These are phyloP conservation scores for Phaenicophaeus curvirostris DNA, from an alignment of 2,797 vertebrate genomes.

Conservation along the genomic window DNA sequence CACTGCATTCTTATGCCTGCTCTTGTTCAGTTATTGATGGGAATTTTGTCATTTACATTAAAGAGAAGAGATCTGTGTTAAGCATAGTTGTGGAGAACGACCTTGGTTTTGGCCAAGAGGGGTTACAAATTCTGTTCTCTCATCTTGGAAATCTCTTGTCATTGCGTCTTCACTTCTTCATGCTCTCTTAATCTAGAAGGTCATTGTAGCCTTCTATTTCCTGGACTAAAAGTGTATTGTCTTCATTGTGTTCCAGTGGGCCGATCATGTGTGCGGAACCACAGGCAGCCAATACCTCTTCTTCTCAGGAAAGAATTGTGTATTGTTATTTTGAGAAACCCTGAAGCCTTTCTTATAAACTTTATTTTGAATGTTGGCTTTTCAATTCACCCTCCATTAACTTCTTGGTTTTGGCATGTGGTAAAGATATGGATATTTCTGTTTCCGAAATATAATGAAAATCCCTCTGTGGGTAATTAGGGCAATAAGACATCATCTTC, in stretches of 20 bases:
- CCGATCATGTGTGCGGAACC: background rate
- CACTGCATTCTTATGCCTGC: background rate
- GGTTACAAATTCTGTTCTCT: background rate
- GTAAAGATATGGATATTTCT: background rate
- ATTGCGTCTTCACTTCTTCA: background rate
- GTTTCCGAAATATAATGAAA: background rate
- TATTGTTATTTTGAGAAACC: background rate
- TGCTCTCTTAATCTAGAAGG: background rate
- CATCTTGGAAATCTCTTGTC: background rate
- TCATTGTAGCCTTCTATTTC: background rate
- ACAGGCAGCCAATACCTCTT: background rate
- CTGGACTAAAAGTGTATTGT: background rate
- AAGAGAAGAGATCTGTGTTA: background rate
- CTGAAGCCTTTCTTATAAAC: background rate
- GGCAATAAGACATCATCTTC: background rate
- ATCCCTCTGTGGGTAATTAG: background rate
- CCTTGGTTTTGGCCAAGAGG: background rate
- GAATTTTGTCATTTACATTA: background rate
- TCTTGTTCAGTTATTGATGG: background rate
- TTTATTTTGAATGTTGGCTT: background rate
- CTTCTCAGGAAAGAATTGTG: background rate
- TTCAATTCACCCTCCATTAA: background rate
- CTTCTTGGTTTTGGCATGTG: background rate
- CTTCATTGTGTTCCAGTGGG: background rate
- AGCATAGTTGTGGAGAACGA: background rate